Base-by-base conservation (phyloP, 2,888 invertebrate species). In the Anthophora plumipes region DNA sequence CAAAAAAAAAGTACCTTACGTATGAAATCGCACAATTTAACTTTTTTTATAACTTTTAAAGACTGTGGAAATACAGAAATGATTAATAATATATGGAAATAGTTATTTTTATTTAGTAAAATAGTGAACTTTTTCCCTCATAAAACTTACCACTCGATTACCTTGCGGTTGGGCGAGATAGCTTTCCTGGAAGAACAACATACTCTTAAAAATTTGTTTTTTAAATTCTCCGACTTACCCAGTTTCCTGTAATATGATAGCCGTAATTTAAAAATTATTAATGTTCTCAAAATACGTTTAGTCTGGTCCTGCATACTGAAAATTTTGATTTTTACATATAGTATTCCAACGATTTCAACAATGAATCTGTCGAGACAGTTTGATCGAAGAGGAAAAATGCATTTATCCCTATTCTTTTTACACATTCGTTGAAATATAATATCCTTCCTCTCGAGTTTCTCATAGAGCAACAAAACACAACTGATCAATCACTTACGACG, bases 31-130 rank as follows among this genome's bases (percentile, higher is more conserved):
- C 52, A 72, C 37, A 63, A 77, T 79, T 81, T 69, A 83, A 80
- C 81, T 86, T 85, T 90, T n/a, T 91, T 90, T 89, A 81, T 90
- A 87, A 88, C n/a, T n/a, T 89, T 87, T 90, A 88, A 90, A 91
- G 90, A 89, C 87, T 91, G 89, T 87, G 88, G 85, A 90, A 91
- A 92, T 91, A 91, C 89, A 91, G 85, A 86, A 89, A 88, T 90
- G 89, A 89, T 84, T 81, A 70, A 78, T 69, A 80, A 70, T 66
- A 64, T n/a, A 55, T 22, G 0, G 25, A n/a, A 25, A 54, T 48
- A 20, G 66, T 75, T 71, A 76, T 60, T 81, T 50, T 80, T 77
- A 57, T 77, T 82, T 41, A 37, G 37, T 55, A 31, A 64, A 37
- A 64, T 43, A 52, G 41, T 37, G 1, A 20, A 60, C 60, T 46